Conservation (phyloP, 2,797 vertebrate species). For the Myotis vivesi region DNA sequence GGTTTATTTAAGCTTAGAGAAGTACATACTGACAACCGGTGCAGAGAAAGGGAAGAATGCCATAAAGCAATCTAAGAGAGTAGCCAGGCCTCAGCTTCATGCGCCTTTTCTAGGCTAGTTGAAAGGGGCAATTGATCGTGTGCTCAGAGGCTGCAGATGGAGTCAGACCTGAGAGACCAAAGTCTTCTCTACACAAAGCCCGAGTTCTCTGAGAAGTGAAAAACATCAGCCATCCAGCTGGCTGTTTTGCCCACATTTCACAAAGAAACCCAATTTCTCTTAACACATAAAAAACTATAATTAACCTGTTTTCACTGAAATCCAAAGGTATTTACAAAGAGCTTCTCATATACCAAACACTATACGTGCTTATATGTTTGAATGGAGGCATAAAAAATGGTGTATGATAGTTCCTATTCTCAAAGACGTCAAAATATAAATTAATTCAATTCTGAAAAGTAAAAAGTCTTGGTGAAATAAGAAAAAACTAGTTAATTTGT, state of each 20-base stretch:
- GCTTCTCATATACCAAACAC: not conserved
- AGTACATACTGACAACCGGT: slow-evolving; percentile 61
- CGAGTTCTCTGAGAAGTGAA: slow-evolving; percentile 49
- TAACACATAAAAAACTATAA: slow-evolving; percentile 47
- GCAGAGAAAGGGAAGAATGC: slow-evolving; percentile 54
- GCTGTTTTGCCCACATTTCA: slow-evolving; percentile 39
- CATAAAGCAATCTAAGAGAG: slow-evolving; percentile 49
- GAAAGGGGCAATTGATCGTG: slow-evolving; percentile 62
- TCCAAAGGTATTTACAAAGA: slow-evolving; percentile 40
- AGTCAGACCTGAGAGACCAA: slow-evolving; percentile 53
- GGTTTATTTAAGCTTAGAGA: slow-evolving; percentile 71
- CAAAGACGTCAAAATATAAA: slow-evolving; percentile 40
- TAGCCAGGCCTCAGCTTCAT: not conserved
- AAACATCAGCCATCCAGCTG: slow-evolving; percentile 42
- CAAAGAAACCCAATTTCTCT: slow-evolving; percentile 54
- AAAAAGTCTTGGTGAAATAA: not conserved
- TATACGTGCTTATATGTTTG: not conserved
- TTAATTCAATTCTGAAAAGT: slow-evolving; percentile 24
- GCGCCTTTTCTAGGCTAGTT: slow-evolving; percentile 36
- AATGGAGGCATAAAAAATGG: slow-evolving; percentile 12
- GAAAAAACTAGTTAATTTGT: slow-evolving; percentile 2
- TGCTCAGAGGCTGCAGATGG: not conserved
- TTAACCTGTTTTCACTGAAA: slow-evolving; percentile 57
- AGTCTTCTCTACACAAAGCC: slow-evolving; percentile 51
- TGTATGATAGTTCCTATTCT: not conserved